phyloP scores from a whole-genome alignment of 2,888 invertebrate genomes.

The Pogonocherus hispidulus region DNA sequence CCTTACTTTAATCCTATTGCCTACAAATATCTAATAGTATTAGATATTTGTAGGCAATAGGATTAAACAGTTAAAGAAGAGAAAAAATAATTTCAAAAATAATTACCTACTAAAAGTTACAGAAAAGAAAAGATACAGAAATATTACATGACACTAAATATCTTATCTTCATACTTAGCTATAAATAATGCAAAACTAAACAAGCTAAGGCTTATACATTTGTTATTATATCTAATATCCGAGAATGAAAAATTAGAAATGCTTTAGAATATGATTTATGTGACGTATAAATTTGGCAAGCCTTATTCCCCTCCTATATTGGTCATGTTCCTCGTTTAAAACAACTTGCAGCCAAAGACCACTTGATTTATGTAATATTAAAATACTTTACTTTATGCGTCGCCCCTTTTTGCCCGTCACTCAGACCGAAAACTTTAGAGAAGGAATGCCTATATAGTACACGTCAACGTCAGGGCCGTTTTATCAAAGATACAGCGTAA shows the following conservation, averaged over 20 bases:
- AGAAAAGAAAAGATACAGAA: no score
- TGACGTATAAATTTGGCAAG: constrained; percentile 17
- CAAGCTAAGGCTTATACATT: no score
- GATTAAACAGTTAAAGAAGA: no score
- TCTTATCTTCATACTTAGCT: no score
- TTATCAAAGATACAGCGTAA: neutral
- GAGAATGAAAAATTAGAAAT: constrained; percentile 7
- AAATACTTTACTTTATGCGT: constrained; percentile 33
- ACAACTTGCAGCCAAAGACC: constrained; percentile 28
- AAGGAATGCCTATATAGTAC: neutral
- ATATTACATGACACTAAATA: no score
- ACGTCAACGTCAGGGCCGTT: constrained; percentile 4
- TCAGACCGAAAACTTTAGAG: constrained; percentile 14
- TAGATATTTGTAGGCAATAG: no score
- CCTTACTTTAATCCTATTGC: no score
- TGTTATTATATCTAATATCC: no score
- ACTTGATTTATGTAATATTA: constrained; percentile 33
- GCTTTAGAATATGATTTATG: constrained; percentile 19
- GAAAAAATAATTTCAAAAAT: no score
- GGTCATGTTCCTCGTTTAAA: constrained; percentile 20
- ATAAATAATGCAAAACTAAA: no score
- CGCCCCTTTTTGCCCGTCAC: constrained; percentile 14
- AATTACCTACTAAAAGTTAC: no score
- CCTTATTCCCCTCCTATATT: constrained; percentile 1
- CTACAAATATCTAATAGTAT: no score